These are phyloP conservation scores for Elaphurus davidianus DNA, from an alignment of 2,113 vertebrate species.

Conservation along the genomic window DNA sequence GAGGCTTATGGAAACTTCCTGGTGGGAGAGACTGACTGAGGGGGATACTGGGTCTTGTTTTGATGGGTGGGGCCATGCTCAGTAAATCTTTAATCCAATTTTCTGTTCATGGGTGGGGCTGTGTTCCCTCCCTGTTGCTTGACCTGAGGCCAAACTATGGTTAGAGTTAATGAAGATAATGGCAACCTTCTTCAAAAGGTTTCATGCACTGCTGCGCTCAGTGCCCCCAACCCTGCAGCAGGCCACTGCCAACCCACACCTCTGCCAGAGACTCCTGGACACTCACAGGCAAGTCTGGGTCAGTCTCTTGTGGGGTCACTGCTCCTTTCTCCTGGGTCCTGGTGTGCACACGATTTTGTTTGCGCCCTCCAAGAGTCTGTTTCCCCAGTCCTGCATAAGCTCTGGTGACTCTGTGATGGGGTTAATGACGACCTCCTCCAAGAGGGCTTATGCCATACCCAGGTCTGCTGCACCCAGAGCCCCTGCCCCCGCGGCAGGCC, in stretches of 20 bases:
- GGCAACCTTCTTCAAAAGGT: background rate
- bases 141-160: background rate
- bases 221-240: background rate
- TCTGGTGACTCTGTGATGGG: background rate
- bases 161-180: background rate
- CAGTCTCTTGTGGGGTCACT: background rate
- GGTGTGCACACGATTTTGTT: background rate
- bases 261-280: background rate
- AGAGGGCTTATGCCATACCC: background rate
- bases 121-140: background rate
- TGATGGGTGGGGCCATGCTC: background rate
- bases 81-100: background rate
- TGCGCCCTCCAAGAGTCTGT: background rate
- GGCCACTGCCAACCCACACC: background rate
- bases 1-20: background rate
- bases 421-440: background rate
- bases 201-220: background rate
- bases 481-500: fast-evolving
- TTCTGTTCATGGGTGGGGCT: background rate
- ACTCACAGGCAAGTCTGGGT: background rate
- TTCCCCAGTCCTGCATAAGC: background rate
- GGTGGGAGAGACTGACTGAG: background rate
- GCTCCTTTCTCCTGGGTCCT: background rate
- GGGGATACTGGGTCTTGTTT: background rate
- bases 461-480: background rate